Conservation (phyloP, 2,113 vertebrate species). For the Hiodon alosoides region DNA sequence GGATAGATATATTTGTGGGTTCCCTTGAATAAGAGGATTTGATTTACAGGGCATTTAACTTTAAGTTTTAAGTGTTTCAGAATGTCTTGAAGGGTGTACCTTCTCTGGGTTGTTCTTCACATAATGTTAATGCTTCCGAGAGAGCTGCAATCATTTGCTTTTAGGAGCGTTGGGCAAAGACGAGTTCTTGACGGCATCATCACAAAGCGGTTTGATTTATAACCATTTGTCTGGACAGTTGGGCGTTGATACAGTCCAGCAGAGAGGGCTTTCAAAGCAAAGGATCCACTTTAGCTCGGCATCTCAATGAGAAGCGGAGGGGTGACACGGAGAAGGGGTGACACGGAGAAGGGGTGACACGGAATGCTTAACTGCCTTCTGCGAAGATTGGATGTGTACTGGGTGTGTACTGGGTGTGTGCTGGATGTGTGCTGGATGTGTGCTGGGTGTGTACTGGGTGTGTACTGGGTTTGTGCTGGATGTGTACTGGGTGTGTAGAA, state of each 20-base stretch:
- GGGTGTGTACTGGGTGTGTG: too few species aligned
- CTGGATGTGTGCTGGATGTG: too few species aligned
- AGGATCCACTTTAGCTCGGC: slow-evolving; percentile 29
- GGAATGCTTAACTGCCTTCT: slow-evolving; percentile 24
- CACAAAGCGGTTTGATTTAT: slow-evolving; percentile 39
- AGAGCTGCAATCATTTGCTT: slow-evolving; percentile 30
- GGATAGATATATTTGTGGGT: too few species aligned
- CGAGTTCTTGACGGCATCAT: slow-evolving; percentile 32
- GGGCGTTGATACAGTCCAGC: slow-evolving; percentile 37
- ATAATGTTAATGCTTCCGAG: slow-evolving; percentile 19
- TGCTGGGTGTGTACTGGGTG: too few species aligned
- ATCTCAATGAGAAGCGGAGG: slow-evolving; percentile 35
- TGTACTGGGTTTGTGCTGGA: too few species aligned
- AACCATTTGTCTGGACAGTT: slow-evolving; percentile 35
- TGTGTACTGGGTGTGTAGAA: too few species aligned
- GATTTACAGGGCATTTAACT: neutral
- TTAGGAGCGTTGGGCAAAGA: slow-evolving; percentile 28
- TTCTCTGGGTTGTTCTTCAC: slow-evolving; percentile 23
- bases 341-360: neutral
- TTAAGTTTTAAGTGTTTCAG: slow-evolving; percentile 15
- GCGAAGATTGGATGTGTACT: neutral
- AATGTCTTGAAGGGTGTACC: slow-evolving; percentile 13
- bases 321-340: neutral
- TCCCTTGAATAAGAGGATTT: neutral
- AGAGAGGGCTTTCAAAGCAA: slow-evolving; percentile 35